Evolutionary conservation across 1,140 invertebrate genomes (phyloP).

Genomic region (Drosophila micromelanica): DNA sequence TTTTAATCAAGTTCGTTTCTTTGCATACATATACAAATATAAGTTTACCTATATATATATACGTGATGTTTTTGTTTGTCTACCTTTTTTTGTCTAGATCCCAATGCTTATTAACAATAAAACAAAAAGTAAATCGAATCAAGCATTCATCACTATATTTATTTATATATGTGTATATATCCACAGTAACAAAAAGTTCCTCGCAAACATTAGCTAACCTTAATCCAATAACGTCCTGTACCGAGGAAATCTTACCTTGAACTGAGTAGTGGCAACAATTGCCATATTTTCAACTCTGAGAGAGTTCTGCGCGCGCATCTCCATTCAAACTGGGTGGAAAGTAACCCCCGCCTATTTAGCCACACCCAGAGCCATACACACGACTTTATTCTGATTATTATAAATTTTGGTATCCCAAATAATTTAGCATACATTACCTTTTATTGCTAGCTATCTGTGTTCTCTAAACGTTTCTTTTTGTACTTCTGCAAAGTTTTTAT

Average conservation of each 20-base stretch:
- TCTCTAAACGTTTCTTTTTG: too few relatives aligned
- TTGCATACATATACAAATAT: neutral
- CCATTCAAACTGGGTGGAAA: conserved; percentile 10
- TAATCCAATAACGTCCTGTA: conserved; percentile 55
- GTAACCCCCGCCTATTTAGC: conserved; percentile 44
- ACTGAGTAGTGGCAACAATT: conserved; percentile 59
- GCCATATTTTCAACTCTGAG: conserved; percentile 26
- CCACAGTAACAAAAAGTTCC: neutral
- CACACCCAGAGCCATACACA: conserved; percentile 58
- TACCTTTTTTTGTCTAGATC: neutral
- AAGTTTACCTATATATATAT: neutral
- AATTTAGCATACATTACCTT: neutral
- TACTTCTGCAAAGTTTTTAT: too few relatives aligned
- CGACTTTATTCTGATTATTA: conserved; percentile 10
- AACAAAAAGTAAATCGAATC: too few relatives aligned
- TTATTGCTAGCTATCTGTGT: too few relatives aligned
- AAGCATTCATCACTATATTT: neutral
- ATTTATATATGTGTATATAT: neutral
- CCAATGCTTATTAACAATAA: neutral
- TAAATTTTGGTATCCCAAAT: neutral
- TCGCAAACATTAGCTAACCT: conserved; percentile 49
- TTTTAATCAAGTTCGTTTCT: neutral
- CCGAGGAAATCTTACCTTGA: conserved; percentile 51
- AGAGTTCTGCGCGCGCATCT: conserved; percentile 55
- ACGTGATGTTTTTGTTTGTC: neutral